Evolutionary conservation across 2,888 invertebrate genomes (phyloP).

Genomic region (Sinohyriopsis cumingii): DNA sequence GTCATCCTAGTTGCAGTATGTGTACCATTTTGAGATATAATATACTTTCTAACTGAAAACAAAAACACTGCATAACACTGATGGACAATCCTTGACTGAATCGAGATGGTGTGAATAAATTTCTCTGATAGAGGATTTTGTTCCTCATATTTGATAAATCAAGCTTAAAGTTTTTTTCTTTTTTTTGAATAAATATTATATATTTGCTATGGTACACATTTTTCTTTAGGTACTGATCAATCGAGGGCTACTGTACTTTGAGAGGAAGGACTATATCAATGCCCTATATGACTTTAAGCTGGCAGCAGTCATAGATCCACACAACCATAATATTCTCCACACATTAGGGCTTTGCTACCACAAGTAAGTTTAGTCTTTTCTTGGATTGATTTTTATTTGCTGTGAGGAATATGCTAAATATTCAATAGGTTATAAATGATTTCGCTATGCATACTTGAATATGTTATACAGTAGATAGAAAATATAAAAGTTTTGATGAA

Average conservation of each 20-base stretch:
- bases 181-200: too few species aligned
- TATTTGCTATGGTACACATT: background rate
- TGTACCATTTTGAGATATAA: too few species aligned
- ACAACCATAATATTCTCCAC: constrained; percentile 66
- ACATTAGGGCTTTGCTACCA: constrained; percentile 70
- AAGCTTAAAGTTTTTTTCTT: too few species aligned
- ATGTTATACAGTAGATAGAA: too few species aligned
- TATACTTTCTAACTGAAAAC: too few species aligned
- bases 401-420: background rate
- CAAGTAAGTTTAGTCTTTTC: constrained; percentile 56
- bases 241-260: constrained; percentile 70
- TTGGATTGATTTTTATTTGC: background rate
- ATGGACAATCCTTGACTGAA: too few species aligned
- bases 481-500: too few species aligned
- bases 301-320: constrained; percentile 60
- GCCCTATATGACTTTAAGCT: constrained; percentile 70
- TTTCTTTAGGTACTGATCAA: constrained; percentile 67
- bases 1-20: too few species aligned
- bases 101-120: too few species aligned
- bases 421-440: background rate
- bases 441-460: background rate
- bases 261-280: constrained; percentile 66
- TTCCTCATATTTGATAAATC: too few species aligned
- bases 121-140: too few species aligned
- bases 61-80: too few species aligned